Conservation (phyloP, 1,140 invertebrate species). For the Dendroctonus ponderosae region DNA sequence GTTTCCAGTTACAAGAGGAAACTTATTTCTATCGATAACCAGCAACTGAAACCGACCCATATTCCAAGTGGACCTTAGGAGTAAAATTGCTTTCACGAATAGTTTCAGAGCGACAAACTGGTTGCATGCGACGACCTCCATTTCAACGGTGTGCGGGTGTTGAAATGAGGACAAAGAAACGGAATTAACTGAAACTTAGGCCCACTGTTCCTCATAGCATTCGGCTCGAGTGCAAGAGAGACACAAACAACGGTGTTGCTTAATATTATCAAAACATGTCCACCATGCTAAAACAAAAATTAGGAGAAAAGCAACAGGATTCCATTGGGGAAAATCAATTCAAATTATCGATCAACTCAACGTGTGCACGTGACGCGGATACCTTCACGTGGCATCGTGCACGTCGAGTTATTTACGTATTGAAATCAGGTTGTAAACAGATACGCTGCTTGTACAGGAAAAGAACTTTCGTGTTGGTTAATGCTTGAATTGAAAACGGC, state of each 20-base stretch:
- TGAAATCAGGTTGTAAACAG: slow-evolving; percentile 7
- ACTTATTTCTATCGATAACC: no score
- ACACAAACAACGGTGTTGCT: no score
- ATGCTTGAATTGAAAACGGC: background rate
- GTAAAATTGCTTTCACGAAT: background rate
- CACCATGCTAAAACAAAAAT: no score
- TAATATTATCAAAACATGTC: no score
- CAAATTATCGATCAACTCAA: background rate
- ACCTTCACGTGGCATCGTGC: slow-evolving; percentile 7
- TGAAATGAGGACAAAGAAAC: slow-evolving; percentile 33
- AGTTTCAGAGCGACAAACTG: slow-evolving; percentile 1
- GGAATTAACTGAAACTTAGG: slow-evolving; percentile 12
- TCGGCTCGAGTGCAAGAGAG: no score
- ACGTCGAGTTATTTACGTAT: slow-evolving; percentile 20
- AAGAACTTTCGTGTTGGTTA: slow-evolving; percentile 1
- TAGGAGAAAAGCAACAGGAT: no score
- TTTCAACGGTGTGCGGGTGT: slow-evolving; percentile 27
- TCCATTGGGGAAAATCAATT: slow-evolving; percentile 2
- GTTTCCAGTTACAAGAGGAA: no score
- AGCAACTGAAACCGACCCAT: no score
- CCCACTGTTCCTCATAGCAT: background rate
- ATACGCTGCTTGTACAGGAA: background rate
- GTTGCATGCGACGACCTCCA: slow-evolving; percentile 26
- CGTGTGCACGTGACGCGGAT: slow-evolving; percentile 8
- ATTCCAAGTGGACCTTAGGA: no score